phyloP scores from a whole-genome alignment of 2,888 invertebrate genomes.

The Margaritifera margaritifera region DNA sequence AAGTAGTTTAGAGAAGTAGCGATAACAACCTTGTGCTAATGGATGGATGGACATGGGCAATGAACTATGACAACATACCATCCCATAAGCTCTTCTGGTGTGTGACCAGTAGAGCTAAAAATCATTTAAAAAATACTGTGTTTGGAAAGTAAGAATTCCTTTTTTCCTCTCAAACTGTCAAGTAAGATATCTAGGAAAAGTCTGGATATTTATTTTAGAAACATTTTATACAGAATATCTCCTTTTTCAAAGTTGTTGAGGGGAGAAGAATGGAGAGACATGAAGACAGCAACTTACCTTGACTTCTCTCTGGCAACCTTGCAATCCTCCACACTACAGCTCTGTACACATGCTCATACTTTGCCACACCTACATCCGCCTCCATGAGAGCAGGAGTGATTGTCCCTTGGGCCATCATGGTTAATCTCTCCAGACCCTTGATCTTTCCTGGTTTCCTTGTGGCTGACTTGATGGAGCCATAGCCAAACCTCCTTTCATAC shows the following conservation, averaged over 20 bases:
- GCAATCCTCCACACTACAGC: slow-evolving; percentile 99
- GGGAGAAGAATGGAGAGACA: background rate
- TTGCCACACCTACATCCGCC: slow-evolving; percentile 90
- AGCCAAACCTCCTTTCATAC: slow-evolving; percentile 97
- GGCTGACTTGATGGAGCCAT: slow-evolving; percentile 96
- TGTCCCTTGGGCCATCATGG: slow-evolving; percentile 71
- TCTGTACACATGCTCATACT: slow-evolving; percentile 98
- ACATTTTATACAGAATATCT: no score
- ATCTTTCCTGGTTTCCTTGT: slow-evolving; percentile 77
- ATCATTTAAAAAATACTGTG: no score
- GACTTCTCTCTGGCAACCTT: slow-evolving; percentile 97
- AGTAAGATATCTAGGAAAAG: no score
- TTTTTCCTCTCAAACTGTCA: no score
- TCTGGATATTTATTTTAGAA: no score
- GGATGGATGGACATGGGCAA: no score
- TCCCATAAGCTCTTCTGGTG: no score
- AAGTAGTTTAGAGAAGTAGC: no score
- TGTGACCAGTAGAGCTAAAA: no score
- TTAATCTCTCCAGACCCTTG: slow-evolving; percentile 73
- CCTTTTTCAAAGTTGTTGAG: background rate
- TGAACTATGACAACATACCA: no score
- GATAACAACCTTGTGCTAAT: no score
- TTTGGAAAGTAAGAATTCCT: no score
- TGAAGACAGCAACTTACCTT: slow-evolving; percentile 79
- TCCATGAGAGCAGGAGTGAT: slow-evolving; percentile 70